A percentile compares a stretch with the other conserved stretches of the same genome.
These are phyloP conservation scores for Eustalomyia histrio DNA, from an alignment of 2,888 invertebrate species.

Conservation along the genomic window DNA sequence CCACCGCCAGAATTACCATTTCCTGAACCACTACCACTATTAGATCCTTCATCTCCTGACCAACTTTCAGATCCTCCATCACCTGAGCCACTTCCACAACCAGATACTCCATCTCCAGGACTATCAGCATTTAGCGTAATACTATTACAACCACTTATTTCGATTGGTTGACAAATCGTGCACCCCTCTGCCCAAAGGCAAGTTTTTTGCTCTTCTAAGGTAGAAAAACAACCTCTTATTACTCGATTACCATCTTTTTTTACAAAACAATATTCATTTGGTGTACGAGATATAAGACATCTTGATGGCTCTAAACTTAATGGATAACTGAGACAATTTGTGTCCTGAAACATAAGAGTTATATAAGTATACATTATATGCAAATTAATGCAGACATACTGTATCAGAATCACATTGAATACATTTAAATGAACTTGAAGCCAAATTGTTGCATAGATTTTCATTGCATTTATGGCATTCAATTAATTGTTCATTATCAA, in stretches of 20 bases:
- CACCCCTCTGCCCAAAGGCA: conserved; percentile 66
- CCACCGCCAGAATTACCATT: no score
- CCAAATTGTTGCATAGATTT: conserved; percentile 73
- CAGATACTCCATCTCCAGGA: not conserved
- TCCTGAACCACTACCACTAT: no score
- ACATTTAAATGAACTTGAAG: conserved; percentile 70
- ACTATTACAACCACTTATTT: conserved; percentile 67
- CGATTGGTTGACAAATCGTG: conserved; percentile 67
- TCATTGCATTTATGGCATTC: conserved; percentile 74
- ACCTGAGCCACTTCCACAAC: conserved; percentile 8
- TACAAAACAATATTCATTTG: conserved; percentile 69
- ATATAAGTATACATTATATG: not conserved
- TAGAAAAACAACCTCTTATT: conserved; percentile 68
- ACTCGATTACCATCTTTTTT: conserved; percentile 55
- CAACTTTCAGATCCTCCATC: conserved; percentile 37
- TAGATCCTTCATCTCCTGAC: no score
- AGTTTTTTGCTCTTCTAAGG: conserved; percentile 64
- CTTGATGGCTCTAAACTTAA: conserved; percentile 48
- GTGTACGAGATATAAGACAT: conserved; percentile 68
- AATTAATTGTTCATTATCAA: not conserved
- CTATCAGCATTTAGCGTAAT: conserved; percentile 14
- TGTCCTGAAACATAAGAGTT: conserved; percentile 57
- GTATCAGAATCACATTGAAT: conserved; percentile 73
- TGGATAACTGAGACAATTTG: conserved; percentile 64
- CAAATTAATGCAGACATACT: conserved; percentile 61